phyloP scores from a whole-genome alignment of 92 coral and sea anemone species.

The Phenganax marumi region DNA sequence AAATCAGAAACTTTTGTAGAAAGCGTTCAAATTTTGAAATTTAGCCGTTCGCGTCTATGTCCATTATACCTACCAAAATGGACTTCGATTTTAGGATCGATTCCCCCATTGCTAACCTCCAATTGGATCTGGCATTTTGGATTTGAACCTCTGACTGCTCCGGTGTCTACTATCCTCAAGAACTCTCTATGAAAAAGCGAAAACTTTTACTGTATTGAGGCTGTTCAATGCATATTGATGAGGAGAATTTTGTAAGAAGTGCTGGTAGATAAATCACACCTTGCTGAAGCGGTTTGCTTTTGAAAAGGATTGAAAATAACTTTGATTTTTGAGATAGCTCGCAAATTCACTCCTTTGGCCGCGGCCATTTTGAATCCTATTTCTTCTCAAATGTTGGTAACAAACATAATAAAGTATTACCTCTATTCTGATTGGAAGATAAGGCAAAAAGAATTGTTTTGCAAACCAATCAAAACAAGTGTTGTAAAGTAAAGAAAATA shows the following conservation, averaged over 20 bases:
- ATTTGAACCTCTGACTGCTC: slow-evolving; percentile 73
- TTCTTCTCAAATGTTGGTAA: slow-evolving; percentile 35
- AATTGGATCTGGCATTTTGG: slow-evolving; percentile 74
- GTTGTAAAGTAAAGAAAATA: background rate
- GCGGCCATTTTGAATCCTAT: slow-evolving; percentile 76
- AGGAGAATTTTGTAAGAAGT: background rate
- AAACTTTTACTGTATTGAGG: too few species aligned
- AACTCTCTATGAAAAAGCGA: slow-evolving; percentile 65
- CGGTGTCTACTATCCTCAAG: slow-evolving; percentile 72
- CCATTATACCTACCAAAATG: slow-evolving; percentile 64
- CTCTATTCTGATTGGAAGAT: slow-evolving; percentile 31
- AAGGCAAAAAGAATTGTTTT: slow-evolving; percentile 56
- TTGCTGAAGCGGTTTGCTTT: slow-evolving; percentile 75
- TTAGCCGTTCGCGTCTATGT: background rate
- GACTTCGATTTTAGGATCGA: slow-evolving; percentile 75
- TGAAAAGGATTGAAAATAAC: slow-evolving; percentile 87
- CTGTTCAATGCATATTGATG: background rate
- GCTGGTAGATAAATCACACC: slow-evolving; percentile 48
- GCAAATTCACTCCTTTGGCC: slow-evolving; percentile 72
- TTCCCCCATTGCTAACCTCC: slow-evolving; percentile 66
- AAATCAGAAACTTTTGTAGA: background rate
- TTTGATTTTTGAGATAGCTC: slow-evolving; percentile 76
- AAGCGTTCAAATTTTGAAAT: background rate
- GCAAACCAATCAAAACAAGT: background rate
- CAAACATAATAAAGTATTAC: background rate